phyloP scores from a whole-genome alignment of 2,797 vertebrate species.

The Tragopan temminckii region DNA sequence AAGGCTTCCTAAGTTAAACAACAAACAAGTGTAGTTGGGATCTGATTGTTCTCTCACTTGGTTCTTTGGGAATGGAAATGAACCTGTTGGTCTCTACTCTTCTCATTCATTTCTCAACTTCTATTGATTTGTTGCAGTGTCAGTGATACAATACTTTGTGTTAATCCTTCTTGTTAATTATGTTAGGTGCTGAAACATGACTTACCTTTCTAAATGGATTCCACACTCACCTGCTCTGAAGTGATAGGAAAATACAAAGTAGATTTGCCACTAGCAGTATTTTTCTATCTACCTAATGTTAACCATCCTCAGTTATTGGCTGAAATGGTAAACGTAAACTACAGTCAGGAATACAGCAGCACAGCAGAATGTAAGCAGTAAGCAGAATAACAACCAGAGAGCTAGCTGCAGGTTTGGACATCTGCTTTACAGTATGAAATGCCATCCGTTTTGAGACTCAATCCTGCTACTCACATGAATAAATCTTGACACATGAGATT shows the following conservation, averaged over 20 bases:
- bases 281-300: background rate
- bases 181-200: background rate
- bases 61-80: background rate
- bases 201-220: background rate
- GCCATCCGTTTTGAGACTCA: background rate
- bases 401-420: background rate
- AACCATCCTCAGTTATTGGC: background rate
- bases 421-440: background rate
- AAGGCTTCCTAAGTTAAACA: background rate
- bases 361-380: background rate
- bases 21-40: background rate
- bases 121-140: background rate
- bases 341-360: background rate
- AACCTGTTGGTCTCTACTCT: background rate
- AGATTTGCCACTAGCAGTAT: background rate
- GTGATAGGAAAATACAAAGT: background rate
- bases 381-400: background rate
- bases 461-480: background rate
- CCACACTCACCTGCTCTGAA: background rate
- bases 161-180: constrained; percentile 1
- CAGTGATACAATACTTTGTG: background rate
- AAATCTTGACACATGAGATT: constrained; percentile 3
- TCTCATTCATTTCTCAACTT: background rate
- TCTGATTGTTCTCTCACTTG: background rate
- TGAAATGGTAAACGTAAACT: background rate